A percentile compares a stretch with the other conserved stretches of the same genome.
Evolutionary conservation across 2,888 invertebrate genomes (phyloP).

Genomic region (Patella ulyssiponensis): DNA sequence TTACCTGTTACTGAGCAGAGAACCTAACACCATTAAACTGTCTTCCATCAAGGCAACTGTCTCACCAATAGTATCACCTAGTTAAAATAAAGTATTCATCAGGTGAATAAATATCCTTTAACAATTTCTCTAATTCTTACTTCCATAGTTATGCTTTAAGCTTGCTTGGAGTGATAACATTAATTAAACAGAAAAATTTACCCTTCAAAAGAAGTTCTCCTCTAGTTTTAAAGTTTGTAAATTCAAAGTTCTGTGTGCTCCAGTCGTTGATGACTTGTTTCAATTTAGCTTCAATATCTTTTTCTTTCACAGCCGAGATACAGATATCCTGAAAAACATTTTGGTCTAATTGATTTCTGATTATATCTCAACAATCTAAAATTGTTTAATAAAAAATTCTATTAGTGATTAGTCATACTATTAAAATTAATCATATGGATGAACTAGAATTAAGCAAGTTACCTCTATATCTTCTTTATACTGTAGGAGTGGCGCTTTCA

Average conservation of each 20-base stretch:
- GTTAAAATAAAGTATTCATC: constrained; percentile 16
- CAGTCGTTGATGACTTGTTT: constrained; percentile 95
- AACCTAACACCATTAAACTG: constrained; percentile 94
- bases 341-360: constrained; percentile 1
- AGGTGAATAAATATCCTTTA: background rate
- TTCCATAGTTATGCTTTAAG: background rate
- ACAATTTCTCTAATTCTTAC: background rate
- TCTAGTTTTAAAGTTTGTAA: constrained; percentile 93
- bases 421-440: too few relatives aligned
- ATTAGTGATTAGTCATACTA: too few relatives aligned
- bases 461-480: constrained; percentile 97
- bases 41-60: constrained; percentile 96
- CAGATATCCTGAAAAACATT: constrained; percentile 84
- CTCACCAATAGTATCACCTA: constrained; percentile 94
- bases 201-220: constrained; percentile 90
- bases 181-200: constrained; percentile 28
- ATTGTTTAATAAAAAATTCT: too few relatives aligned
- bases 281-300: constrained; percentile 96
- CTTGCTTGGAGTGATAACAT: background rate
- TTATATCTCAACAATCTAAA: background rate
- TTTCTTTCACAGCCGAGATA: constrained; percentile 97
- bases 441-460: constrained; percentile 18
- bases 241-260: constrained; percentile 90
- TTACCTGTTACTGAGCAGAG: constrained; percentile 89
- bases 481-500: constrained; percentile 92